These are phyloP conservation scores for Orientallactaga bullata DNA, from an alignment of 2,113 vertebrate genomes.

Conservation along the genomic window DNA sequence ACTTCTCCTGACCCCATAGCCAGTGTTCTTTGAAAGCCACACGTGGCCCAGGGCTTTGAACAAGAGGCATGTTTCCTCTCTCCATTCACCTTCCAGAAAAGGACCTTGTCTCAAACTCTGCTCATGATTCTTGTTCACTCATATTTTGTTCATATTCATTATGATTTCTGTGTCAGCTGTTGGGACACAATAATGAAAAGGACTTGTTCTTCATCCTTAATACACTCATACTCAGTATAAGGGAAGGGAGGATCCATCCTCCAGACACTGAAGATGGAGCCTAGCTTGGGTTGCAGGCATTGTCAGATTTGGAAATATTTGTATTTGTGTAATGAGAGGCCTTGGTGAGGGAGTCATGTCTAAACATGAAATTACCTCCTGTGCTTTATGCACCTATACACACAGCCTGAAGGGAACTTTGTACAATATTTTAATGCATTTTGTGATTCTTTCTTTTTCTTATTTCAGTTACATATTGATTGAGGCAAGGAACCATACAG, in stretches of 20 bases:
- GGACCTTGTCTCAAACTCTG: not conserved
- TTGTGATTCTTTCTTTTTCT: not conserved
- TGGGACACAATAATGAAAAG: not conserved
- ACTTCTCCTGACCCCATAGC: not conserved
- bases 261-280: not conserved
- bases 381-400: not conserved
- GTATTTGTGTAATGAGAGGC: not conserved
- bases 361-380: not conserved
- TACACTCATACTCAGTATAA: not conserved
- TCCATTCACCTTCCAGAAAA: not conserved
- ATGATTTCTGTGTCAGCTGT: not conserved
- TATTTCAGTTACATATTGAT: not conserved
- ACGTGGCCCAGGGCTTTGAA: not conserved
- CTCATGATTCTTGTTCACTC: not conserved
- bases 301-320: not conserved
- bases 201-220: not conserved
- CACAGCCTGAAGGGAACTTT: not conserved
- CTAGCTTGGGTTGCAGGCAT: not conserved
- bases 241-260: not conserved
- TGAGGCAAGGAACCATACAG: not conserved
- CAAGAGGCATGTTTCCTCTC: not conserved
- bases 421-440: not conserved
- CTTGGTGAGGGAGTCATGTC: not conserved
- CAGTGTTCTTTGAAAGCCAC: not conserved
- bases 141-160: not conserved